phyloP scores from a whole-genome alignment of 2,888 invertebrate genomes.

The Cyrtodaria siliqua region DNA sequence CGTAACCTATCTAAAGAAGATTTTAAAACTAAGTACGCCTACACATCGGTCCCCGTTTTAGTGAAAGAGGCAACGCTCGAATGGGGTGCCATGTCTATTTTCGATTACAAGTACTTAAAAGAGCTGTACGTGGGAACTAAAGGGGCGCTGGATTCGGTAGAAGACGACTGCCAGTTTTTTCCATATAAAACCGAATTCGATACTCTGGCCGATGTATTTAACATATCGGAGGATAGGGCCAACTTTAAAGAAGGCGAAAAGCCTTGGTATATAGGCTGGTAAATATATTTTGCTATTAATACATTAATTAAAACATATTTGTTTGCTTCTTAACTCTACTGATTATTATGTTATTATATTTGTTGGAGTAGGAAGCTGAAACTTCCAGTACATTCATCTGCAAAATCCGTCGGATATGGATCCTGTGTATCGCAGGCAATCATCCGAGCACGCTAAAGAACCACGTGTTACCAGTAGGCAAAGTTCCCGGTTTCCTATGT shows the following conservation, averaged over 20 bases:
- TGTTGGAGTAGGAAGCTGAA: no score
- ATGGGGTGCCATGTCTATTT: slow-evolving; percentile 93
- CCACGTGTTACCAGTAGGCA: no score
- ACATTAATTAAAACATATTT: no score
- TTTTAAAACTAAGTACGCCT: slow-evolving; percentile 90
- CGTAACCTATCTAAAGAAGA: slow-evolving; percentile 89
- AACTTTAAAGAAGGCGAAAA: slow-evolving; percentile 88
- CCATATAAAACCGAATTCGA: slow-evolving; percentile 95
- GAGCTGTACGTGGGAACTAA: slow-evolving; percentile 88
- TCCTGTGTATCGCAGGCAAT: no score
- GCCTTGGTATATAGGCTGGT: slow-evolving; percentile 92
- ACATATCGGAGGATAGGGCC: slow-evolving; percentile 91
- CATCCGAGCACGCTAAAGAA: no score
- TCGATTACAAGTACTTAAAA: slow-evolving; percentile 94
- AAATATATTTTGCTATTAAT: slow-evolving; percentile 76
- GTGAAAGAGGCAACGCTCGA: slow-evolving; percentile 92
- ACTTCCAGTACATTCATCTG: no score
- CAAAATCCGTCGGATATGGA: no score
- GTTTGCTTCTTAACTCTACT: neutral
- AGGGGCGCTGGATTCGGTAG: slow-evolving; percentile 77
- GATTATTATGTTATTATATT: neutral
- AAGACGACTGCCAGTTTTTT: slow-evolving; percentile 95
- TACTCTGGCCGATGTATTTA: slow-evolving; percentile 92
- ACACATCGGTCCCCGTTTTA: slow-evolving; percentile 93
- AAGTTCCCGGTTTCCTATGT: no score